Evolutionary conservation across 2,888 invertebrate genomes (phyloP).

Genomic region (Torymus tubicola): DNA sequence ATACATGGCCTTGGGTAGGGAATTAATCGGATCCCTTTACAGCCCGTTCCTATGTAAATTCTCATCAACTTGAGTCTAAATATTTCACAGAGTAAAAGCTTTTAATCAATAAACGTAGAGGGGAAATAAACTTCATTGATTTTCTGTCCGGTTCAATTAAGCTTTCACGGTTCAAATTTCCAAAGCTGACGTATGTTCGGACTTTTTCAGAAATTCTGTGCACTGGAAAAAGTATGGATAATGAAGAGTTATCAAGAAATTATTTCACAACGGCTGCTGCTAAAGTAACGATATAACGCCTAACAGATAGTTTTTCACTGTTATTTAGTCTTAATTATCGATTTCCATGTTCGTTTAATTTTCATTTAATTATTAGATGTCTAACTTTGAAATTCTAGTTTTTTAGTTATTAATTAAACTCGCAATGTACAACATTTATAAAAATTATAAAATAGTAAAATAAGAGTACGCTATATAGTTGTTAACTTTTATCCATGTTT

Average conservation of each 20-base stretch:
- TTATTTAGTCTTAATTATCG: too few relatives aligned
- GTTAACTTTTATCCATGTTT: too few relatives aligned
- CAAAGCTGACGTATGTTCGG: neutral
- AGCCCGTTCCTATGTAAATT: neutral
- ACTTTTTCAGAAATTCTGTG: neutral
- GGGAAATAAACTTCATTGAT: slow-evolving; percentile 16
- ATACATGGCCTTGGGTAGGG: neutral
- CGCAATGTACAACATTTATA: too few relatives aligned
- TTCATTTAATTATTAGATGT: too few relatives aligned
- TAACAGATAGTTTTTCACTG: too few relatives aligned
- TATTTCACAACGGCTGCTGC: too few relatives aligned
- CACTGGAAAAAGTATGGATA: neutral
- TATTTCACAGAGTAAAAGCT: slow-evolving; percentile 18
- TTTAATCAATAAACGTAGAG: slow-evolving; percentile 8
- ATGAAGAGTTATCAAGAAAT: neutral
- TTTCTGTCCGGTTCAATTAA: neutral
- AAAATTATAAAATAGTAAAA: too few relatives aligned
- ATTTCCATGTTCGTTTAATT: too few relatives aligned
- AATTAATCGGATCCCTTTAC: slow-evolving; percentile 9
- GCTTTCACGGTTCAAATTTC: slow-evolving; percentile 4
- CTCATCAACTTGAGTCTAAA: neutral
- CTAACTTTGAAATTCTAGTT: too few relatives aligned
- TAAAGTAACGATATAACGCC: too few relatives aligned
- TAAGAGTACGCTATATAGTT: too few relatives aligned
- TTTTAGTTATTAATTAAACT: too few relatives aligned